Percentiles rank a stretch among this genome's conserved stretches.
These are phyloP conservation scores for Dipodomys merriami DNA, from an alignment of 2,113 vertebrate species.

Conservation along the genomic window DNA sequence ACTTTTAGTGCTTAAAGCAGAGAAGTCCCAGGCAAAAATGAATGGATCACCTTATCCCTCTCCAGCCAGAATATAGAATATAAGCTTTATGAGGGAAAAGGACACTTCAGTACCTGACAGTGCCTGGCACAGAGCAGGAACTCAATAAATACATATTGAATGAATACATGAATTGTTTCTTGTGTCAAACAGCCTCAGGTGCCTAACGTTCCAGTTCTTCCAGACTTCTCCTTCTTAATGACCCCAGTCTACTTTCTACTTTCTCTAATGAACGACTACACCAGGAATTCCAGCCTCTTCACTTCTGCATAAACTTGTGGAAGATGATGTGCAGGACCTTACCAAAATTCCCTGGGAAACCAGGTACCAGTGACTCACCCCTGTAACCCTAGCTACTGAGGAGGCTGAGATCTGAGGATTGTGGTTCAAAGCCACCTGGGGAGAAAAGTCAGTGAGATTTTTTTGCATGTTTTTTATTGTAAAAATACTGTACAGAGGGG, in stretches of 20 bases:
- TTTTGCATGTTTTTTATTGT: too few relatives aligned
- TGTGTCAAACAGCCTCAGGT: neutral
- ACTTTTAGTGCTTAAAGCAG: neutral
- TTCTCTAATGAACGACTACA: neutral
- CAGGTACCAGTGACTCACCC: too few relatives aligned
- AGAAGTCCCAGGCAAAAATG: neutral
- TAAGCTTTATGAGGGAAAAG: neutral
- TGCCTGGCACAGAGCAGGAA: neutral
- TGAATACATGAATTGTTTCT: neutral
- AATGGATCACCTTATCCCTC: neutral
- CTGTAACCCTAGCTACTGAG: too few relatives aligned
- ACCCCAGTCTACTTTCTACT: neutral
- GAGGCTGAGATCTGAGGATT: too few relatives aligned
- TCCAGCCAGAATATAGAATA: neutral
- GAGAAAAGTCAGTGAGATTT: too few relatives aligned
- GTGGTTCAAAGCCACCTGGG: too few relatives aligned
- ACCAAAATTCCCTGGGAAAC: conserved; percentile 1
- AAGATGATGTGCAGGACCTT: neutral
- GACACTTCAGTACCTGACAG: too few relatives aligned
- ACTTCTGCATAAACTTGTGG: neutral
- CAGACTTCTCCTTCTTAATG: neutral
- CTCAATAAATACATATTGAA: neutral
- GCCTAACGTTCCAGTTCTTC: neutral
- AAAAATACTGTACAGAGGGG: too few relatives aligned
- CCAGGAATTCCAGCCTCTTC: neutral